These are phyloP conservation scores for Allygus modestus DNA, from an alignment of 2,888 invertebrate species.

Conservation along the genomic window DNA sequence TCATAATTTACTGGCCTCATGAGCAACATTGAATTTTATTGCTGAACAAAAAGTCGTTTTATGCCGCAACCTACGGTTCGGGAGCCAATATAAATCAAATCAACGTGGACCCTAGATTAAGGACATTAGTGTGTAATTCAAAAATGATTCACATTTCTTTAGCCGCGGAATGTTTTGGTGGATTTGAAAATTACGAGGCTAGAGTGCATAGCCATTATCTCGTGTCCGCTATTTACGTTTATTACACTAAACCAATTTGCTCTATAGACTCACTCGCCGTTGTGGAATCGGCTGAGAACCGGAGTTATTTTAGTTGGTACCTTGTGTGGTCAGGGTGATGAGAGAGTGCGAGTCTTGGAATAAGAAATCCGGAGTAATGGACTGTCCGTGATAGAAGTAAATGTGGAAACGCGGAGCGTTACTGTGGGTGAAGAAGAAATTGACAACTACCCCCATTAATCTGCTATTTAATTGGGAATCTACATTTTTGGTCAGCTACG, in stretches of 20 bases:
- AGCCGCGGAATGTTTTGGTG: slow-evolving; percentile 46
- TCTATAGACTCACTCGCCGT: slow-evolving; percentile 12
- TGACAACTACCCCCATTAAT: too few species aligned
- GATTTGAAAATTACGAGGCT: slow-evolving; percentile 46
- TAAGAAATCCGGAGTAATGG: neutral
- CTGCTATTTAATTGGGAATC: too few species aligned
- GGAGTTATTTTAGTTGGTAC: neutral
- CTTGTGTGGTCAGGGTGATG: slow-evolving; percentile 1
- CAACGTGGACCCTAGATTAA: slow-evolving; percentile 47
- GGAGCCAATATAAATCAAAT: slow-evolving; percentile 38
- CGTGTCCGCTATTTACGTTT: slow-evolving; percentile 42
- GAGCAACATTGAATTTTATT: neutral
- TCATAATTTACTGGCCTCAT: too few species aligned
- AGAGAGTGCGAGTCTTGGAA: neutral
- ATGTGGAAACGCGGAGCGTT: neutral
- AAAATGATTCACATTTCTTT: slow-evolving; percentile 54
- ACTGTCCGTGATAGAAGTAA: neutral
- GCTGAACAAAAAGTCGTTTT: neutral
- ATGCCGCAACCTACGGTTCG: neutral
- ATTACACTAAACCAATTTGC: slow-evolving; percentile 36
- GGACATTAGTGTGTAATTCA: slow-evolving; percentile 42
- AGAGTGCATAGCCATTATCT: slow-evolving; percentile 32
- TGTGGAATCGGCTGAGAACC: neutral
- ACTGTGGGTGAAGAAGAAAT: too few species aligned
- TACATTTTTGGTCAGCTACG: too few species aligned